Evolutionary conservation across 2,888 invertebrate genomes (phyloP), one percentile per base, ranked within the genome.

Genomic region (Volucella zonaria): DNA sequence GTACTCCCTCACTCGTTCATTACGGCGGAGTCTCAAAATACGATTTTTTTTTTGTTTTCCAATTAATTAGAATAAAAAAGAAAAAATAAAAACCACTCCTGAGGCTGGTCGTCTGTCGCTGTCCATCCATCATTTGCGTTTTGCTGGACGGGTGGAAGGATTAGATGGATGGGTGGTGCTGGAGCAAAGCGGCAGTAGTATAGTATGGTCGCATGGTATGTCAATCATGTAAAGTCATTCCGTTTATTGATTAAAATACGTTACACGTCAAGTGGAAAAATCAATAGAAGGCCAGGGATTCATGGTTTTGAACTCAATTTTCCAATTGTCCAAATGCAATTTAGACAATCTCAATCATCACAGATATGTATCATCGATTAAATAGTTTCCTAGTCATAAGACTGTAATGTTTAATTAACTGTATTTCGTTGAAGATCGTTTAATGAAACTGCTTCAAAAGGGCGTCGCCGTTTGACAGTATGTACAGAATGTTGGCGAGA

Each of bases 381-480:
- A 8, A 47, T 47, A 9, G 10, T 2, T 15, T 38, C 1, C 38
- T 15, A 18, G 14, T 61, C 18, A 66, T 49, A 38, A 12, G 47
- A 59, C 31, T 82, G 59, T 15, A 73, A 47, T 71, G 45, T 66
- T 59, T 68, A 76, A 85, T 80, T 80, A 85, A 81, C 85, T 38
- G 80, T 80, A 71, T 54, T 79, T 74, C 38, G 15, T 15, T 52
- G 31, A 68, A 67, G 43, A 71, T 61, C 42, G 6, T 66, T 54
- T 68, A 23, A 47, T 10, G n/a, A 81, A 62, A 62, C 59, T 49
- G 62, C 51, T 49, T 51, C 15, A 81, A 73, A 85, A 85, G 85
- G 85, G 85, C 85, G 85, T 85, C 85, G 85, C 85, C 85, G 85
- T 85, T 75, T 56, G 51, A 68, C 71, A 67, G 49, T 66, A 42